A percentile compares a stretch with the other conserved stretches of the same genome.
Conservation (phyloP, 2,888 invertebrate genomes). For the Sminthurides aquaticus region DNA sequence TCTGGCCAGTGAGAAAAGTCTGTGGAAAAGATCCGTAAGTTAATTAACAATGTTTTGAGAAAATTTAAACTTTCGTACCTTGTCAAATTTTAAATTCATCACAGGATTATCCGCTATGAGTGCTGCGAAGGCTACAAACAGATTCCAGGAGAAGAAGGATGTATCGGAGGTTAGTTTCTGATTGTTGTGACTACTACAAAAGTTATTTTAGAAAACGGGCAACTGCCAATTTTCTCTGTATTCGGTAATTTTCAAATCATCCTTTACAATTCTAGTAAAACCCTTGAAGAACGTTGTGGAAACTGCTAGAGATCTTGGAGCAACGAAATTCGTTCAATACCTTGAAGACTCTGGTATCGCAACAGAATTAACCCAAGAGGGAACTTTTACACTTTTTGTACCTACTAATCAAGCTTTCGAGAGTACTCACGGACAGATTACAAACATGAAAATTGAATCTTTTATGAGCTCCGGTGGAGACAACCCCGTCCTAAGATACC, state of each 20-base stretch:
- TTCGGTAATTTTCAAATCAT: not conserved
- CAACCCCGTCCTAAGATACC: constrained; percentile 48
- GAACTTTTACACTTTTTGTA: constrained; percentile 50
- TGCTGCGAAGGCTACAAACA: constrained; percentile 52
- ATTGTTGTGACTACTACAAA: not conserved
- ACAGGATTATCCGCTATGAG: constrained; percentile 49
- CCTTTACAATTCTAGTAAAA: constrained; percentile 45
- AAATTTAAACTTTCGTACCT: not conserved
- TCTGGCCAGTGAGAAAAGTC: constrained; percentile 47
- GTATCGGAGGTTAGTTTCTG: constrained; percentile 48
- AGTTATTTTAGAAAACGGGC: not conserved
- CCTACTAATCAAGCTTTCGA: constrained; percentile 51
- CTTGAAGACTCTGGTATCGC: constrained; percentile 48
- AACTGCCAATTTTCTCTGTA: not conserved
- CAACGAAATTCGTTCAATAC: constrained; percentile 48
- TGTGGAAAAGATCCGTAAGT: constrained; percentile 49
- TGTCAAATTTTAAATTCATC: constrained; percentile 4
- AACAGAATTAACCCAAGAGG: constrained; percentile 45
- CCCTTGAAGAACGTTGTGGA: constrained; percentile 49
- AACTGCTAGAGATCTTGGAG: constrained; percentile 49
- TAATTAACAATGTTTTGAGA: not conserved
- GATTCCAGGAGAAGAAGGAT: constrained; percentile 48
- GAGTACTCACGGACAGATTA: constrained; percentile 38
- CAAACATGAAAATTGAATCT: constrained; percentile 33
- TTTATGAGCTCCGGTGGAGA: constrained; percentile 25